Evolutionary conservation across 1,140 invertebrate species (phyloP).

Genomic region (Caenorhabditis brenneri): DNA sequence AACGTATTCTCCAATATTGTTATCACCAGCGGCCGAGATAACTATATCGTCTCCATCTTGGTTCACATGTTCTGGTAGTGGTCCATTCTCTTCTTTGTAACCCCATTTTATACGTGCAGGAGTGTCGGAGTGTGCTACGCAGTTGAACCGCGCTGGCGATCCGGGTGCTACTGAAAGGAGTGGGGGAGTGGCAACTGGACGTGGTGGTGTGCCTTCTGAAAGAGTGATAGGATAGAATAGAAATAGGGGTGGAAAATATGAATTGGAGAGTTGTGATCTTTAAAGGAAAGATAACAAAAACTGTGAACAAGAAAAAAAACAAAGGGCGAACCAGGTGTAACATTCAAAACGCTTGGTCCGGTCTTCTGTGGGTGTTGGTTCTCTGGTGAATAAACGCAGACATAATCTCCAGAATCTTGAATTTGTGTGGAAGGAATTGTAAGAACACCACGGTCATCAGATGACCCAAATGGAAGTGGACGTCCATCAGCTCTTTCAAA

Average conservation of each 20-base stretch:
- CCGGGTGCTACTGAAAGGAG: slow-evolving; percentile 62
- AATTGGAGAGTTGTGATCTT: not conserved
- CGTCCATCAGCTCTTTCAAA: slow-evolving; percentile 42
- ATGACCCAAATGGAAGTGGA: slow-evolving; percentile 50
- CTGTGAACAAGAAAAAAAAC: not conserved
- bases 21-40: slow-evolving; percentile 61
- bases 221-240: slow-evolving; percentile 27
- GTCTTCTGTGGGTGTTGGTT: slow-evolving; percentile 49
- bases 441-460: slow-evolving; percentile 47
- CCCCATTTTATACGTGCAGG: slow-evolving; percentile 67
- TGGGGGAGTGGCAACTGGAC: slow-evolving; percentile 68
- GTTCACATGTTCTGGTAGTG: slow-evolving; percentile 62
- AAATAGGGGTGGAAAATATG: not conserved
- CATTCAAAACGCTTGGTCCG: slow-evolving; percentile 31
- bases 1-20: slow-evolving; percentile 63
- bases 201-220: slow-evolving; percentile 60
- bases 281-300: not conserved
- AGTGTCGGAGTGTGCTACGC: slow-evolving; percentile 64
- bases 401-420: slow-evolving; percentile 59
- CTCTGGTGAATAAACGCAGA: slow-evolving; percentile 58
- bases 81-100: slow-evolving; percentile 57
- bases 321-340: slow-evolving; percentile 39
- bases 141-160: slow-evolving; percentile 66
- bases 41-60: slow-evolving; percentile 66
- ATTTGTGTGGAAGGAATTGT: slow-evolving; percentile 52